These are phyloP conservation scores for Speoplatyrhinus poulsoni DNA, from an alignment of 2,113 vertebrate species.

Conservation along the genomic window DNA sequence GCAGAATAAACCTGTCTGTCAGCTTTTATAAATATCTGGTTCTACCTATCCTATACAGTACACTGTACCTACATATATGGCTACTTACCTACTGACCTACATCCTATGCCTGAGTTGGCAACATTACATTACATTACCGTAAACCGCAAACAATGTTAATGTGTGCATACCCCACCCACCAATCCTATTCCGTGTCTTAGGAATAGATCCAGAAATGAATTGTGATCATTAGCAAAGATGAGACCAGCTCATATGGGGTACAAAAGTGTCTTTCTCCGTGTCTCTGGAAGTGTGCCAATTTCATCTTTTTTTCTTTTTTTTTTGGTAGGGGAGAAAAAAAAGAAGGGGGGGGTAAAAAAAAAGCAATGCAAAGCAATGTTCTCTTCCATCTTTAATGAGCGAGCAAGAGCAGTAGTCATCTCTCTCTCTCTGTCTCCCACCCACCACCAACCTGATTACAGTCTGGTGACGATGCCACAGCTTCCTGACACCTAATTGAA, in stretches of 20 bases:
- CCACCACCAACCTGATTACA: constrained; percentile 62
- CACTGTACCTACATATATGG: too few species aligned
- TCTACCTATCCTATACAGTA: too few species aligned
- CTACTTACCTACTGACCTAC: too few species aligned
- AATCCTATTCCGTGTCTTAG: constrained; percentile 39
- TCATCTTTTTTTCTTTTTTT: too few species aligned
- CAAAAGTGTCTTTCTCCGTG: constrained; percentile 24
- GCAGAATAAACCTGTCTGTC: too few species aligned
- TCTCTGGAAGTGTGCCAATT: constrained; percentile 19
- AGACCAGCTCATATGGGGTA: constrained; percentile 42
- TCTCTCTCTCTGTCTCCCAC: constrained; percentile 25
- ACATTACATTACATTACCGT: background rate
- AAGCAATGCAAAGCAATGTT: constrained; percentile 28
- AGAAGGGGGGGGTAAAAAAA: background rate
- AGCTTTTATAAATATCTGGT: too few species aligned
- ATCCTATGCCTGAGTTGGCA: too few species aligned
- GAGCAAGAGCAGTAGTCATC: constrained; percentile 38
- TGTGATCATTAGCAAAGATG: constrained; percentile 56
- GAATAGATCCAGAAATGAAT: constrained; percentile 37
- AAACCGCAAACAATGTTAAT: constrained; percentile 25
- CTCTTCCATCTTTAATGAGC: constrained; percentile 56
- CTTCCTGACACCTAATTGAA: constrained; percentile 71
- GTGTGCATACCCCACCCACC: constrained; percentile 41
- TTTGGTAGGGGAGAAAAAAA: background rate
- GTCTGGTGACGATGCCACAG: constrained; percentile 63